Evolutionary conservation across 2,888 invertebrate species (phyloP), one percentile per base, ranked within the genome.

Genomic region (Sphaerophoria rueppellii): DNA sequence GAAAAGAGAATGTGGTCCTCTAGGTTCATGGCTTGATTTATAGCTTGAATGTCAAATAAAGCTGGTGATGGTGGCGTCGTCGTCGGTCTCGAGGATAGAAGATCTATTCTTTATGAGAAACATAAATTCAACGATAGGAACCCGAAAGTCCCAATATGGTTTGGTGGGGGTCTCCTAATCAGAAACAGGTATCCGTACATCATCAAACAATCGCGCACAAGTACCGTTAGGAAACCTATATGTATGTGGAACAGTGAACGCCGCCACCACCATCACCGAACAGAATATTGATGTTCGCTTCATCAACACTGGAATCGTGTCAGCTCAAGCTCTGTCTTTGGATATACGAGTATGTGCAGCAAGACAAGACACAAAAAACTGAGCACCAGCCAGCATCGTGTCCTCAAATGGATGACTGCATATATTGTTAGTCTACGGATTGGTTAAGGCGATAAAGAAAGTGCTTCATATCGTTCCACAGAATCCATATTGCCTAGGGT

Each of bases 11-110:
- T 65, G 37, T 37, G 24, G 60, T 46, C 24, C 65, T 24, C 24
- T 54, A 48, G 54, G 65, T 67, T 32, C 76, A 72, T 71, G 58
- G 24, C 75, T 79, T 83, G 74, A 83, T 75, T 79, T 79, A 83
- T 71, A 63, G 70, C 40, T 48, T 73, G 79, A 83, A 79, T 75
- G 82, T 79, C 74, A 79, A 61, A 69, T 78, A 63, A 67, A 79
- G 54, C 61, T 14, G 37, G 40, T 40, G 40, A 40, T 40, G 40
- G 40, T 40, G 6, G 40, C 12, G 43, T 24, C 24, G 24, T 24
- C 24, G 24, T 24, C 24, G 24, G 24, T 24, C 24, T 24, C 24
- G 24, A 24, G 24, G 24, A 24, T 24, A 24, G 40, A 40, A 58
- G 60, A 63, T 65, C 61, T 61, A 65, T 67, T 54, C n/a, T 40